Evolutionary conservation across 2,888 invertebrate species (phyloP).

Genomic region (Drosophila aldrichi): DNA sequence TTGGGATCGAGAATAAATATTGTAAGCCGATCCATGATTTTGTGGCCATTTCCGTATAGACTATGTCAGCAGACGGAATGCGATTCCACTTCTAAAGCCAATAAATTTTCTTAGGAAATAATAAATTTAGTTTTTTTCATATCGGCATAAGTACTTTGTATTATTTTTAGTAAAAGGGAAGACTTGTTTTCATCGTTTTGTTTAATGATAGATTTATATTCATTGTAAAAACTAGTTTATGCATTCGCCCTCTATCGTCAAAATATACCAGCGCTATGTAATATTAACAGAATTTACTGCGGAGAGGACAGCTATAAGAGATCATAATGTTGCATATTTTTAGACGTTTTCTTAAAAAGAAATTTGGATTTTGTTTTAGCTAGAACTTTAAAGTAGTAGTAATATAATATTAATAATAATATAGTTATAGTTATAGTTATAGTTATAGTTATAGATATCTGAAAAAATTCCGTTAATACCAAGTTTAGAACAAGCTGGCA

Average conservation of each 20-base stretch:
- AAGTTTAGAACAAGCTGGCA: too few species aligned
- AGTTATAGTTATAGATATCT: too few species aligned
- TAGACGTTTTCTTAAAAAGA: neutral
- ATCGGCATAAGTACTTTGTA: neutral
- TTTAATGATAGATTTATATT: too few species aligned
- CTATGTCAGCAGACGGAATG: neutral
- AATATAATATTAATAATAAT: too few species aligned
- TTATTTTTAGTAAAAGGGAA: too few species aligned
- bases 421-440: too few species aligned
- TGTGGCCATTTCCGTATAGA: neutral
- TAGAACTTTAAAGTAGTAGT: too few species aligned
- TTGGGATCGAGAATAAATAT: rapidly evolving
- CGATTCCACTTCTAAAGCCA: neutral
- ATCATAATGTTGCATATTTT: neutral
- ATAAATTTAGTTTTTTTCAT: too few species aligned
- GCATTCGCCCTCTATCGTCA: neutral
- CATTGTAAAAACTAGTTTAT: too few species aligned
- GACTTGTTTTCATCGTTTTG: too few species aligned
- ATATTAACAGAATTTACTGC: neutral
- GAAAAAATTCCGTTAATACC: too few species aligned
- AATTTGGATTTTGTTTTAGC: neutral
- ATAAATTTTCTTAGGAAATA: too few species aligned
- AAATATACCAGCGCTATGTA: neutral
- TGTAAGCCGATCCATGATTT: rapidly evolving
- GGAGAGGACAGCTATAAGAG: neutral